Evolutionary conservation across 30 jellyfish, hydroid and myxozoan species (phyloP), one percentile per base, ranked within the genome.

Genomic region (Phacellophora camtschatica): DNA sequence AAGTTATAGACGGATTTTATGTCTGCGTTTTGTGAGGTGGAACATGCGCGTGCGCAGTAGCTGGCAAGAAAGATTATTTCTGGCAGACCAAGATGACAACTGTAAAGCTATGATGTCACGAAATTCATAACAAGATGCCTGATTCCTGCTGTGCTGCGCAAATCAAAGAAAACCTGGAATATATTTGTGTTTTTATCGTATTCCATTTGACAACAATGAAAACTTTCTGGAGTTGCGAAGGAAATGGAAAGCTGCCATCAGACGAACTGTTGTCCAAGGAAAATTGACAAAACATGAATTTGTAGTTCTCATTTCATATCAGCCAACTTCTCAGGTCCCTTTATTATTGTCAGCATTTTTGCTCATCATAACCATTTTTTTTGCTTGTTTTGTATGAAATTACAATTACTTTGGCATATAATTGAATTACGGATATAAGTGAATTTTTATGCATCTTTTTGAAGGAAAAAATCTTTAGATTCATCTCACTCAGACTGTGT

Each of bases 211-310:
- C 10, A 62, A 62, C 29, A 18, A 62, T 32, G 76, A 62, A 62
- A 63, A 62, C 13, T 62, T 62, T 62, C 76, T 62, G n/a, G 68
- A 27, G 25, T 32, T 62, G 22, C 76, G 76, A 29, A 62, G 25
- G 29, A 62, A 29, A 62, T 62, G 76, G 76, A 24, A 9, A 62
- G 76, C 76, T 62, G 76, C 76, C 76, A 62, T 62, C 76, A 18
- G 76, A n/a, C 76, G 76, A 27, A 62, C 58, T 62, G 76, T 63
- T 9, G 76, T 20, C 25, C 76, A 25, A 62, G 25, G 76, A 32
- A 62, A 62, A 62, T 62, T 29, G 58, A 62, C 76, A 62, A 62
- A 63, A 62, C 76, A 23, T 62, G 8, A 27, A 62, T 62, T 18
- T 29, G 76, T 62, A 62, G 76, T 62, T 63, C 76, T 62, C 76